Base-by-base conservation (phyloP, 2,113 vertebrate species). In the Tachysurus fulvidraco region DNA sequence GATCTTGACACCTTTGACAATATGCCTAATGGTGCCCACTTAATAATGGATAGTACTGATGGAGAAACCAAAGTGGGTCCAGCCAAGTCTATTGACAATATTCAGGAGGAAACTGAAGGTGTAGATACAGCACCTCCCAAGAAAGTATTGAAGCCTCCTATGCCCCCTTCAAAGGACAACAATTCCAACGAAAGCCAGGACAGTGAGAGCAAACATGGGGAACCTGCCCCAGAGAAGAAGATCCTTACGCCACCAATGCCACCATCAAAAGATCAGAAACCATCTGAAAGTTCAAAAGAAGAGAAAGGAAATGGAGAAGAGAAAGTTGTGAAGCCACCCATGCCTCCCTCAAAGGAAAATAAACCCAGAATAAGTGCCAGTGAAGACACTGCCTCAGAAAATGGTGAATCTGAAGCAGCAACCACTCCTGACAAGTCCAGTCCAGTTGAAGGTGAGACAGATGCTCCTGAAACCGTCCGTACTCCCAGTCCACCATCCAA, bases 1-100 rank as follows among this genome's bases (percentile, higher is more conserved):
- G 97, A 98, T 89, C 95, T 98, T 14, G 96, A 97, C 52, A 89
- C 89, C 65, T 87, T 94, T 0, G 93, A 96, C 89, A 91, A 88
- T 36, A 93, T 94, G 0, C 94, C 94, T 10, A 95, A 91, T 86
- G 93, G 93, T 84, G 93, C 93, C 6, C 80, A 90, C 84, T 28
- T 79, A 25, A 44, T 57, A 28, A n/a, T 60, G 78, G 78, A 44
- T 60, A 36, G 90, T 69, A 90, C 83, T 12, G 90, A 94, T 67
- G 87, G 79, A 5, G 87, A 90, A 54, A 4, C 65, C 9, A 54
- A 71, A 21, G 69, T 81, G 79, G 28, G 81, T 11, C 73, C 77
- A 19, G 25, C 81, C 25, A 88, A 86, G 30, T 77, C 65, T 4
- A 9, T 86, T 1, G 73, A 83, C 28, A 84, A 78, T 30, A 89